These are phyloP conservation scores for Gandaritis pyraliata DNA, from an alignment of 2,888 invertebrate species.

Conservation along the genomic window DNA sequence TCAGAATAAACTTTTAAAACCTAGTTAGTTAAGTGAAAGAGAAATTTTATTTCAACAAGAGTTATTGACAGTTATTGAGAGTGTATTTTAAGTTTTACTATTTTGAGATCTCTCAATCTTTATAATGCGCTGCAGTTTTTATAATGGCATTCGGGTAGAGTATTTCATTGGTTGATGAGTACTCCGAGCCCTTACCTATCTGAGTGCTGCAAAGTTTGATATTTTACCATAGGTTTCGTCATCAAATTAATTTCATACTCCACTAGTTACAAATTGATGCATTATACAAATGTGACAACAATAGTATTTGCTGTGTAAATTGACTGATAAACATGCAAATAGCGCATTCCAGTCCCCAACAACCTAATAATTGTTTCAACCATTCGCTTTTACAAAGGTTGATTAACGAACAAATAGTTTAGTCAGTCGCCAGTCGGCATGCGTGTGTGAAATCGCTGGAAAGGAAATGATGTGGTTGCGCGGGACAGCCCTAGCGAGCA, in stretches of 20 bases:
- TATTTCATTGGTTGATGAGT: too few relatives aligned
- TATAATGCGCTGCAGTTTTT: too few relatives aligned
- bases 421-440: constrained; percentile 41
- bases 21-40: too few relatives aligned
- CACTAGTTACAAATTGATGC: background rate
- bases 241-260: background rate
- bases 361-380: constrained; percentile 28
- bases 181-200: too few relatives aligned
- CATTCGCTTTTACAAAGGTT: constrained; percentile 47
- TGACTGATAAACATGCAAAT: constrained; percentile 20
- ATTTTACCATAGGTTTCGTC: too few relatives aligned
- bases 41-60: too few relatives aligned
- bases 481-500: constrained; percentile 52
- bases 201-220: too few relatives aligned
- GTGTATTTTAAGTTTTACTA: too few relatives aligned
- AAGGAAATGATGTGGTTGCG: constrained; percentile 67
- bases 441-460: constrained; percentile 56
- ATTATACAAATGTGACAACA: constrained; percentile 1
- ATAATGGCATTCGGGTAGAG: too few relatives aligned
- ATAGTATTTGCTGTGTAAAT: constrained; percentile 3
- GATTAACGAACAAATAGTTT: constrained; percentile 56
- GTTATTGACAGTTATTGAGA: too few relatives aligned
- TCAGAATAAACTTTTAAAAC: too few relatives aligned
- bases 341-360: constrained; percentile 15
- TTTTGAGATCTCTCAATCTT: too few relatives aligned